Base-by-base conservation (phyloP, 2,113 vertebrate species). In the Channa maculata region DNA sequence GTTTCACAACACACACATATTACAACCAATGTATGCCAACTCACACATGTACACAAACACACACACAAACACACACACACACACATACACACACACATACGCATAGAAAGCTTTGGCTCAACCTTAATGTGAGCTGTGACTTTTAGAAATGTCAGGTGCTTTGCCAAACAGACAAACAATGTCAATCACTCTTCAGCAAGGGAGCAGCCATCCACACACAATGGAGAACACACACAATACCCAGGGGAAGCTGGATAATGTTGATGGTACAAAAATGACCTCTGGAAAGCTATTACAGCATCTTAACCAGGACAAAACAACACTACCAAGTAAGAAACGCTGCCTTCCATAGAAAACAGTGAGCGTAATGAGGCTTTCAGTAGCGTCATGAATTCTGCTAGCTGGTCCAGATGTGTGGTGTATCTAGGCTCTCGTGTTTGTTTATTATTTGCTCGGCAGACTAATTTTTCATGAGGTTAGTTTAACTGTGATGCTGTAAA, bases 121-220 rank as follows among this genome's bases (percentile, higher is more conserved):
- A 75, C 59, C 68, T 73, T 74, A 70, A 76, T 78, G 66, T 64
- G 70, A 82, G 78, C 72, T 63, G 75, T 84, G 91, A 84, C 83
- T 89, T 91, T 89, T 80, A 37, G 75, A 91, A 91, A 90, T 87
- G 86, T 77, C 88, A 91, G 72, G 75, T 70, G 15, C 59, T 54
- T 84, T 14, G 64, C 53, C 82, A 84, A 85, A 80, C 71, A 80
- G 81, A 86, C 68, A 77, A 77, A 86, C 65, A 75, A 71, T 85
- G 87, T 88, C 91, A 86, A 80, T 91, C 89, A 75, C 62, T 85
- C 70, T 65, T 39, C 46, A 73, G 58, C 43, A 52, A 80, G 59
- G 45, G 49, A 71, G 82, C 83, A 84, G 73, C 63, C 74, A 60
- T 80, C 71, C 70, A 55, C 43, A 1, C 73, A 86, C 77, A 75